phyloP scores from a whole-genome alignment of 2,888 invertebrate species.

The Brachycybe producta region DNA sequence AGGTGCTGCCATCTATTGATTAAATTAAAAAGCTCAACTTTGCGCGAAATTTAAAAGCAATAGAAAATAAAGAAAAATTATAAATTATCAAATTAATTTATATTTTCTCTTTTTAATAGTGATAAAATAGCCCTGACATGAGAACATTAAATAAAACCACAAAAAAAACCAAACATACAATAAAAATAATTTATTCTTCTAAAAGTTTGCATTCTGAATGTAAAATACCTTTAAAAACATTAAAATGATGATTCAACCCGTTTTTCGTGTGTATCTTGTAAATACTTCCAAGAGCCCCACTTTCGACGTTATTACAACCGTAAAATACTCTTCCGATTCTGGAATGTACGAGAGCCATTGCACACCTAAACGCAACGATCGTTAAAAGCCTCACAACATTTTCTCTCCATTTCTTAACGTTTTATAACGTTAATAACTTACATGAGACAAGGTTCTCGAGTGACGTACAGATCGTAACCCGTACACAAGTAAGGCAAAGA shows the following conservation, averaged over 20 bases:
- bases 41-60: no score
- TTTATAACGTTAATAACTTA: conserved; percentile 28
- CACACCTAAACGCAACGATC: conserved; percentile 44
- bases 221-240: conserved; percentile 56
- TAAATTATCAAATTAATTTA: no score
- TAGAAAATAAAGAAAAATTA: no score
- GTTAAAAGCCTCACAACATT: no score
- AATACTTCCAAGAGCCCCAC: conserved; percentile 57
- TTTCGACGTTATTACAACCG: conserved; percentile 25
- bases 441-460: conserved; percentile 82
- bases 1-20: no score
- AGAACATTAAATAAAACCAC: no score
- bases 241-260: conserved; percentile 80
- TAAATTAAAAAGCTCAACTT: no score
- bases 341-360: conserved; percentile 91
- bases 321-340: conserved; percentile 71
- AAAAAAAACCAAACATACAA: no score
- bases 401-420: no score
- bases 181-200: no score
- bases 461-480: conserved; percentile 67
- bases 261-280: conserved; percentile 62
- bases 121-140: no score
- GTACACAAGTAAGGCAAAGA: conserved; percentile 57
- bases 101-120: no score
- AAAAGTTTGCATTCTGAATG: conserved; percentile 9